Percentiles rank a stretch among this genome's conserved stretches.
Conservation (phyloP, 2,888 invertebrate species). For the Nomada fabriciana region DNA sequence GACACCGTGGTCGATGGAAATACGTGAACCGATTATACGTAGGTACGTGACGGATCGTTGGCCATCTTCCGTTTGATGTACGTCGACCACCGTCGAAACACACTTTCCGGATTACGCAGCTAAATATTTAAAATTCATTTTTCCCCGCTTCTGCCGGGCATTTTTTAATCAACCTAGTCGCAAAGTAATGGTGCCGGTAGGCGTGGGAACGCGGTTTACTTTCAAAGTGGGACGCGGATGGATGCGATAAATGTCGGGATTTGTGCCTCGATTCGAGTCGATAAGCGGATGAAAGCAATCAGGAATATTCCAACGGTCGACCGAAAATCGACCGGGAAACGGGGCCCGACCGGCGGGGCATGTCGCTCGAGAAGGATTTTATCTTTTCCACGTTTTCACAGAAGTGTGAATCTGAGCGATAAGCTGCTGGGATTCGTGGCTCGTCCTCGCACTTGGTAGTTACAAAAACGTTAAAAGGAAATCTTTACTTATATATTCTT, state of each 20-base stretch:
- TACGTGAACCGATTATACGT: no score
- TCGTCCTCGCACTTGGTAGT: neutral
- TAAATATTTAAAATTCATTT: no score
- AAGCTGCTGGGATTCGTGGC: neutral
- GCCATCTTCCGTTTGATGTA: no score
- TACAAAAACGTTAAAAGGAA: neutral
- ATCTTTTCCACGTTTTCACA: neutral
- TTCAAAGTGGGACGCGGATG: neutral
- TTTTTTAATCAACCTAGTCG: no score
- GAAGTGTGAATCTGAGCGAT: neutral
- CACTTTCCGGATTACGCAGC: no score
- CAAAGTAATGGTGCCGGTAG: neutral
- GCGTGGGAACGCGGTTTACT: constrained; percentile 1
- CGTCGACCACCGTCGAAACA: no score
- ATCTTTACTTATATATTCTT: neutral
- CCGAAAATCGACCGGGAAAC: constrained; percentile 7
- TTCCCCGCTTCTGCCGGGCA: no score
- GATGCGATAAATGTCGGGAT: constrained; percentile 30
- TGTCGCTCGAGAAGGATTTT: constrained; percentile 17
- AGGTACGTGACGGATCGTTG: no score
- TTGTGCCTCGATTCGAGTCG: constrained; percentile 34
- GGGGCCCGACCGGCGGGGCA: constrained; percentile 8
- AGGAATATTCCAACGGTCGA: constrained; percentile 26
- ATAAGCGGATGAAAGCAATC: constrained; percentile 43
- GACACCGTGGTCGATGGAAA: no score